phyloP scores from a whole-genome alignment of 2,888 invertebrate genomes.

The Frankliniella fusca region DNA sequence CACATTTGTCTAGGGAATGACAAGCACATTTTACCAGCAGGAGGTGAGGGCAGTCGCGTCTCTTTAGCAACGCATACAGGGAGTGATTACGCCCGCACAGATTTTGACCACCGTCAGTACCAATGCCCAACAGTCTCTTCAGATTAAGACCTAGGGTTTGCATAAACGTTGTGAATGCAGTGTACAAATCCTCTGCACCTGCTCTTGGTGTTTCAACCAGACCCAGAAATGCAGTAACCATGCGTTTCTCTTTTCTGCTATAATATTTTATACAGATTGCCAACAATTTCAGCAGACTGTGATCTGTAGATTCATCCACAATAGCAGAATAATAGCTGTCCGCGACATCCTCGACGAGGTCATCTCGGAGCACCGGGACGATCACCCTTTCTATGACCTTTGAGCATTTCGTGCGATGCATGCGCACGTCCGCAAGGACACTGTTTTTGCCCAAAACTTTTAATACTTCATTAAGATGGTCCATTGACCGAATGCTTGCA shows the following conservation, averaged over 20 bases:
- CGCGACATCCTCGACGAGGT: too few relatives aligned
- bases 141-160: not conserved
- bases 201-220: not conserved
- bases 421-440: too few relatives aligned
- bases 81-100: constrained; percentile 39
- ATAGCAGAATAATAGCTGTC: too few relatives aligned
- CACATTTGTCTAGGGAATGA: not conserved
- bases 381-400: too few relatives aligned
- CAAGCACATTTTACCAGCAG: not conserved
- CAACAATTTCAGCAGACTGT: too few relatives aligned
- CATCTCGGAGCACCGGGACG: too few relatives aligned
- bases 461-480: too few relatives aligned
- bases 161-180: not conserved
- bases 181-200: not conserved
- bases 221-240: not conserved
- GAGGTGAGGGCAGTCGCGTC: not conserved
- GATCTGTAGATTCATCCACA: too few relatives aligned
- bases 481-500: too few relatives aligned
- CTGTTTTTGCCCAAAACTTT: too few relatives aligned
- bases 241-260: constrained; percentile 20
- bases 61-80: constrained; percentile 30
- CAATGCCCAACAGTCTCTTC: not conserved
- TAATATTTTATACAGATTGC: constrained; percentile 38
- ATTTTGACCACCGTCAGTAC: constrained; percentile 41
- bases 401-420: too few relatives aligned